Conservation (phyloP, 1,140 invertebrate genomes). For the Argopecten irradians region DNA sequence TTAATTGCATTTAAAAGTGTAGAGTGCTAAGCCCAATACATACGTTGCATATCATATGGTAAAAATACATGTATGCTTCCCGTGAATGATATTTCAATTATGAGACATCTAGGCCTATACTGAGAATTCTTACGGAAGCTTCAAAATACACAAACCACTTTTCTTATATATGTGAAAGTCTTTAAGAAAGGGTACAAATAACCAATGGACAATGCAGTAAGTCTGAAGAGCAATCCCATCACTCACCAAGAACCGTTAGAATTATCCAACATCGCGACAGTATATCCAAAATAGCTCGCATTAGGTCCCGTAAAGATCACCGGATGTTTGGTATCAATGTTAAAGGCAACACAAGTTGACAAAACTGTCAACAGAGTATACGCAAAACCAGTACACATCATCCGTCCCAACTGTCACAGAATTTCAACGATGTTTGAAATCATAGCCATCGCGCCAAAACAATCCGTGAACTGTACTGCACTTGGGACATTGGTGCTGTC, state of each 20-base stretch:
- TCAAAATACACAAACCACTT: too few relatives aligned
- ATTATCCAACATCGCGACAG: conserved; percentile 58
- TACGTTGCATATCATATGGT: too few relatives aligned
- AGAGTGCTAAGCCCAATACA: too few relatives aligned
- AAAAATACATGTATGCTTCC: too few relatives aligned
- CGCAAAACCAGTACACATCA: background rate
- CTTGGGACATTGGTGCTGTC: background rate
- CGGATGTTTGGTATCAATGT: conserved; percentile 95
- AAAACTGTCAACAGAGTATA: background rate
- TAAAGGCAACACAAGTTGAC: conserved; percentile 80
- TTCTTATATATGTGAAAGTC: too few relatives aligned
- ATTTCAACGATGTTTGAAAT: background rate
- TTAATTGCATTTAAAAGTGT: too few relatives aligned
- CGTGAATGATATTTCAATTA: too few relatives aligned
- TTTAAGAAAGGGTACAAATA: too few relatives aligned
- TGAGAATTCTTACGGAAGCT: too few relatives aligned
- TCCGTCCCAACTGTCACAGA: background rate
- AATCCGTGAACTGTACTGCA: background rate
- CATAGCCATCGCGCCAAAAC: background rate
- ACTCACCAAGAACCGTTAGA: conserved; percentile 57
- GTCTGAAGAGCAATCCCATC: too few relatives aligned
- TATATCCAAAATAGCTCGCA: conserved; percentile 75
- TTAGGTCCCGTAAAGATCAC: conserved; percentile 92
- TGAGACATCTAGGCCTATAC: too few relatives aligned
- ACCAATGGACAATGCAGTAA: too few relatives aligned